Percentiles rank a stretch among this genome's conserved stretches.
phyloP scores from a whole-genome alignment of 2,888 invertebrate genomes.

The Abrostola tripartita region DNA sequence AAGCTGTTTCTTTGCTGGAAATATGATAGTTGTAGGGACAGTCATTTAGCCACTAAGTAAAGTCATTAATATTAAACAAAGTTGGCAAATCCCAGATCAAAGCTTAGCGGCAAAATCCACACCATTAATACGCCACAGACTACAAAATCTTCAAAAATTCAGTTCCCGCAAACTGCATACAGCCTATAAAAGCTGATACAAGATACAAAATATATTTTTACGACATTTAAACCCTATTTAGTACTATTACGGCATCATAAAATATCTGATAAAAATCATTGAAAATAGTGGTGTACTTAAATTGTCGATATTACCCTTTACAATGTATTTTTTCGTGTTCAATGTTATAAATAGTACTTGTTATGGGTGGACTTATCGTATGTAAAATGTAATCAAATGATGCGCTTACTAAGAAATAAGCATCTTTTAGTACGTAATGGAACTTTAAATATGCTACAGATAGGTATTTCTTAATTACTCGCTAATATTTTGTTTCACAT shows the following conservation, averaged over 20 bases:
- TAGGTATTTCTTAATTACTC: too few species aligned
- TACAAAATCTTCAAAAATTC: conserved; percentile 8
- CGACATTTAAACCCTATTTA: conserved; percentile 38
- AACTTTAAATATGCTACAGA: too few species aligned
- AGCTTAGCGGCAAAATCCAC: not conserved
- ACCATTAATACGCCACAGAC: not conserved
- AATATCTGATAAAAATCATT: conserved; percentile 28
- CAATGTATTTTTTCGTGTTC: conserved; percentile 25
- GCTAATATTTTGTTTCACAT: too few species aligned
- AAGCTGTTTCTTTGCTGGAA: too few species aligned
- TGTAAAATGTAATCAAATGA: not conserved
- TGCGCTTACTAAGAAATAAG: too few species aligned
- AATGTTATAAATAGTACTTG: not conserved
- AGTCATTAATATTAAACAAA: too few species aligned
- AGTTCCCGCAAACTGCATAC: conserved; percentile 14
- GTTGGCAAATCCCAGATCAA: too few species aligned
- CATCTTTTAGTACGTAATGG: too few species aligned
- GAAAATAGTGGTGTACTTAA: conserved; percentile 30
- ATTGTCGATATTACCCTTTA: conserved; percentile 23
- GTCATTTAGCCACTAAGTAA: too few species aligned
- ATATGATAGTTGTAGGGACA: too few species aligned
- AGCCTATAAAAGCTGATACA: conserved; percentile 11
- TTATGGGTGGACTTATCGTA: conserved; percentile 2
- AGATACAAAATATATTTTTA: conserved; percentile 26
- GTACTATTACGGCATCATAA: conserved; percentile 35